Evolutionary conservation across 2,113 vertebrate species (phyloP), one percentile per base, ranked within the genome.

Genomic region (Onychorhynchus coronatus): DNA sequence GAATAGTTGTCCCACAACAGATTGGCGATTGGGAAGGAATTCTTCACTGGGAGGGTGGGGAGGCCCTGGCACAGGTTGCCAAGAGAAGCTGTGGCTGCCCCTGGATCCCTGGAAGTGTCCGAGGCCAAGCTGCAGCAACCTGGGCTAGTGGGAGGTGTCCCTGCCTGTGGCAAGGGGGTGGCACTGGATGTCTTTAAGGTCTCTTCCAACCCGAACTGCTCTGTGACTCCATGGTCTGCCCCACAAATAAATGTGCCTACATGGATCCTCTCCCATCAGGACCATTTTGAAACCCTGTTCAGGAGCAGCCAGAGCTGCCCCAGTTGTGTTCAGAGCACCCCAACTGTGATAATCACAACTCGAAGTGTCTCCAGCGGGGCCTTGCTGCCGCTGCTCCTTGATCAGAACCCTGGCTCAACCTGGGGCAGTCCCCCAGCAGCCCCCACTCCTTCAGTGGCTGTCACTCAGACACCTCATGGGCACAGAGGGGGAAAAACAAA

Each of bases 31-130:
- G 23, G 67, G 86, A 58, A 73, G 21, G 1, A 65, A 37, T 37
- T 13, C 2, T 10, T 35, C 42, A 14, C 58, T 35, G 3, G 0
- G 30, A 72, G 17, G 25, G 5, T 42, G 35, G 30, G 0, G 0
- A 88, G 19, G 21, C 11, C 7, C 30, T 63, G 41, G 66, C 22
- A 87, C 23, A 53, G 28, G 49, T 7, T 75, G 24, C 30, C 50
- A 42, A 85, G 58, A 41, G 49, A 1, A 72, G 42, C 49, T 72
- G 85, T 8, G 85, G 58, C 75, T 72, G 35, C 22, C 42, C 17
- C 76, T 41, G 39, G 39, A 56, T 65, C 30, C 31, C 50, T 49
- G 76, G 25, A 0, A 65, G 14, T 31, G 50, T 1, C 7, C 31
- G 7, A 31, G 24, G 20, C n/a, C 56, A 25, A 21, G 42, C 0